Base-by-base conservation (phyloP, 2,113 vertebrate genomes). In the Bombycilla garrulus region DNA sequence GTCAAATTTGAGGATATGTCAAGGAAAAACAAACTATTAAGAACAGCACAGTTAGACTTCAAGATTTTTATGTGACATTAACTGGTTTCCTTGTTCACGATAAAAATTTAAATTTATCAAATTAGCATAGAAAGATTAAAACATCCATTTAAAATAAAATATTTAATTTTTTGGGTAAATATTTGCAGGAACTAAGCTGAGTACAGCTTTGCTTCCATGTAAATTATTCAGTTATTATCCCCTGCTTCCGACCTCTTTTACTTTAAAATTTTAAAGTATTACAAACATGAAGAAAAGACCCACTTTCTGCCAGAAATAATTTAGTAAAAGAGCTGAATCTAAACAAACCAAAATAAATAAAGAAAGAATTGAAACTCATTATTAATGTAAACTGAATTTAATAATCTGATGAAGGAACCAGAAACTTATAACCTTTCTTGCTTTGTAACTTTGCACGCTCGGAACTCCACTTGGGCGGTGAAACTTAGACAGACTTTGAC, bases 391-490 rank as follows among this genome's bases (percentile, higher is more conserved):
- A 86, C 6, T 53, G 3, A 40, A 76, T 67, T 54, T 44, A 86
- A 92, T 58, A 1, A 58, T 62, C 47, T 69, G 15, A 69, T 44
- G 50, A 82, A 93, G 70, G 17, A 92, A 60, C 1, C 9, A 70
- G 50, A 93, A 61, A 74, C 9, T 29, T 82, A 48, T 42, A 81
- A 98, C 98, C 98, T 98, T 98, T 93, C 44, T 98, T 96, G 98
- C 96, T 87, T 92, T 98, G 13, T 95, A n/a, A 9, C 86, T 84
- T 85, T 98, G 98, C 3, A 98, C n/a, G 22, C 90, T 96, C 0
- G 97, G 88, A 61, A 92, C 70, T 71, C 96, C 94, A 45, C 97
- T 96, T 77, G 95, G 71, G 5, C 97, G 94, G 28, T 33, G 86
- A 67, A 88, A 95, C 23, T 72, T 97, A 31, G 98, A 90, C 2